These are phyloP conservation scores for Aleiodes alternator DNA, from an alignment of 2,888 invertebrate genomes.

Conservation along the genomic window DNA sequence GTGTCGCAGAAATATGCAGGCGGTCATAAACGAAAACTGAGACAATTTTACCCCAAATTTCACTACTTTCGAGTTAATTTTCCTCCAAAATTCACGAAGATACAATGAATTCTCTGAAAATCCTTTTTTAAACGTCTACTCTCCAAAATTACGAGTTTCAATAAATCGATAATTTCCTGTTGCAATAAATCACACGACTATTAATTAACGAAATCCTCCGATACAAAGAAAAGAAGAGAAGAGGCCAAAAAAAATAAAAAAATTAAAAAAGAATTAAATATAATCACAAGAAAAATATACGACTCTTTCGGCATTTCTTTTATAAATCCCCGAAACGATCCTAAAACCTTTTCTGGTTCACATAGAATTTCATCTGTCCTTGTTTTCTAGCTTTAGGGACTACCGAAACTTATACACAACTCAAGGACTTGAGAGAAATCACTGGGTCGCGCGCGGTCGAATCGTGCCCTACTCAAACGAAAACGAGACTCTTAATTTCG, in stretches of 20 bases:
- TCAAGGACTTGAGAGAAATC: conserved; percentile 67
- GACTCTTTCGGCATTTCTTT: conserved; percentile 36
- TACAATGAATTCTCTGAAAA: too few relatives aligned
- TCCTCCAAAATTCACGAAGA: neutral
- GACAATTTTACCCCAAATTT: too few relatives aligned
- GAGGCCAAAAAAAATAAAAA: neutral
- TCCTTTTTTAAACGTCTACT: too few relatives aligned
- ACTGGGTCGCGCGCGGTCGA: conserved; percentile 61
- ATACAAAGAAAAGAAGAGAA: conserved; percentile 5
- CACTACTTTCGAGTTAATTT: neutral
- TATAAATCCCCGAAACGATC: conserved; percentile 5
- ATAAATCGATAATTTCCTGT: conserved; percentile 35
- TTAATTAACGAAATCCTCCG: conserved; percentile 35
- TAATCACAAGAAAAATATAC: conserved; percentile 30
- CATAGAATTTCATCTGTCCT: conserved; percentile 21
- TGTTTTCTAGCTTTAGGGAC: conserved; percentile 28
- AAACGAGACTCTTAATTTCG: conserved; percentile 74
- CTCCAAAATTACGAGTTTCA: conserved; percentile 4
- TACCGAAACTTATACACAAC: conserved; percentile 39
- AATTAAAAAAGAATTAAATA: neutral
- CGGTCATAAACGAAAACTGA: too few relatives aligned
- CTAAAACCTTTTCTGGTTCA: neutral
- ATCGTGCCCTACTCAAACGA: conserved; percentile 67
- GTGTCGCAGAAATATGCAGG: too few relatives aligned
- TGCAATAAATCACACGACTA: conserved; percentile 44